Base-by-base conservation (phyloP, 2,888 invertebrate genomes). In the Clistopyga incitator region DNA sequence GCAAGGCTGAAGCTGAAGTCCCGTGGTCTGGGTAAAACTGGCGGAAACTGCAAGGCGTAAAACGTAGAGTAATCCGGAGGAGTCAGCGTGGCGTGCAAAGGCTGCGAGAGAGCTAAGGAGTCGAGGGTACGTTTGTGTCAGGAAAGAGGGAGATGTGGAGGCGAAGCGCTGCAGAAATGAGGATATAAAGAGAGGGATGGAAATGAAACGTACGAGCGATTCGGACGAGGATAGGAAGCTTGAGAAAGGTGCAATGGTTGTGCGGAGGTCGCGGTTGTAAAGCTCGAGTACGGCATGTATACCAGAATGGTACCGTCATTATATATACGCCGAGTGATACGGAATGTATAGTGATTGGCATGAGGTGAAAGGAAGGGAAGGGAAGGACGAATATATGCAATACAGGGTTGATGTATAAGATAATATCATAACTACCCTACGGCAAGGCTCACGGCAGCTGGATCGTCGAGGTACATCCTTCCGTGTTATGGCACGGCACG, bases 31-130 rank as follows among this genome's bases (percentile, higher is more conserved):
- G 64, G 52, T 61, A 77, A 74, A 84, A 81, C 68, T 67, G 76
- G 67, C 52, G 72, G 78, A 81, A 83, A 72, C 81, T 75, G 85
- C 71, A 68, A 68, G 75, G 75, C 78, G 80, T 81, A 81, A 86
- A 86, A 80, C 65, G 83, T 76, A 76, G n/a, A n/a, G 81, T 84
- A 86, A 86, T 86, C 80, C 78, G 67, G 45, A 54, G 68, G 61
- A 75, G 38, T 70, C 68, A 72, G 71, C 64, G 74, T 64, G 61
- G 78, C 56, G 61, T 61, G 78, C 47, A 72, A 71, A 38, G 72
- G 61, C n/a, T 47, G 47, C 15, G 42, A 47, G n/a, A 61, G 74
- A 56, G 50, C 34, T 23, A 54, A 61, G 47, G 34, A 71, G 47
- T 67, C 54, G 29, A 29, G 50, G 67, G 38, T 50, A 65, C 10